phyloP scores from a whole-genome alignment of 2,113 vertebrate species.

The Bubalus kerabau region DNA sequence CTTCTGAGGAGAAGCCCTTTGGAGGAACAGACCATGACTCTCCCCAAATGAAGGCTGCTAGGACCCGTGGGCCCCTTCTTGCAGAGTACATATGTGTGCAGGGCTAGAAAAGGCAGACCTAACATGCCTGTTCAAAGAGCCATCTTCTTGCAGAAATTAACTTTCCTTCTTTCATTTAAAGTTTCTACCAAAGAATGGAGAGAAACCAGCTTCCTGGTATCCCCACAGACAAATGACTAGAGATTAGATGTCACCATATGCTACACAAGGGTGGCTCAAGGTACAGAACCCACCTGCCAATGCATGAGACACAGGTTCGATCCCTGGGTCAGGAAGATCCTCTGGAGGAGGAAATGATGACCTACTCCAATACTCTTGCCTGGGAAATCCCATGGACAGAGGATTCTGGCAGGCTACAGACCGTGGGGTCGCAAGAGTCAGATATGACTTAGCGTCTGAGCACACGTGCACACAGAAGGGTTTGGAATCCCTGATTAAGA shows the following conservation, averaged over 20 bases:
- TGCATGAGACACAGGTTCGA: rapidly evolving
- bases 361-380: not conserved
- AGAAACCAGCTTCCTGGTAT: not conserved
- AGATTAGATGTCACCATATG: not conserved
- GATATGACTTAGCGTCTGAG: rapidly evolving
- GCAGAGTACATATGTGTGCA: rapidly evolving
- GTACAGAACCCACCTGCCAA: not conserved
- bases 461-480: not conserved
- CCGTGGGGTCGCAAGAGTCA: not conserved
- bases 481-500: not conserved
- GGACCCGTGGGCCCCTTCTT: not conserved
- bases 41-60: not conserved
- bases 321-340: not conserved
- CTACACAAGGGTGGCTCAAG: not conserved
- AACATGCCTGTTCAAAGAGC: not conserved
- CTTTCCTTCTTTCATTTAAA: not conserved
- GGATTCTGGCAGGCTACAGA: not conserved
- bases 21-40: not conserved
- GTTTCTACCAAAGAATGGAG: not conserved
- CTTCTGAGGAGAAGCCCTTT: not conserved
- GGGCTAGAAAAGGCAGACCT: not conserved
- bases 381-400: not conserved
- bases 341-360: not conserved
- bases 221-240: not conserved
- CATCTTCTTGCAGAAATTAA: not conserved